Base-by-base conservation (phyloP, 2,888 invertebrate species). In the Zonitis immaculata region DNA sequence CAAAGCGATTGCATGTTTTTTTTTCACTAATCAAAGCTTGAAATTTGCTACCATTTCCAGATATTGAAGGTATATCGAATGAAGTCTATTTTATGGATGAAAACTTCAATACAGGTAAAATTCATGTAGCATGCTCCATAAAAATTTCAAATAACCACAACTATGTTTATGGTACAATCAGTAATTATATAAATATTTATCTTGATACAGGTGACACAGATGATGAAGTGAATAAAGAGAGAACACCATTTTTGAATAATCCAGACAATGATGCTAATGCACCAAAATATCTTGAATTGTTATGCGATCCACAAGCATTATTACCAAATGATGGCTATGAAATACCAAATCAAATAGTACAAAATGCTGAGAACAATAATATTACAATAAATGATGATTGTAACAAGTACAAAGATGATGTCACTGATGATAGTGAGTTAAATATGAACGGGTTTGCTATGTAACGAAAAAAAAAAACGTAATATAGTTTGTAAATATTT, bases 1-100 rank as follows among this genome's bases (percentile, higher is more conserved):
- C 2, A 35, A 12, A 12, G 55, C 55, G 59, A 52, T 54, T 54
- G 52, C 56, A 56, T 56, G 53, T 16, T 28, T 3, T 42, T 54
- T 42, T 47, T n/a, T n/a, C n/a, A 59, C 60, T 59, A 61, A 61
- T 62, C 9, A 28, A 59, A 47, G 53, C 56, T 60, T 53, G 59
- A 59, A 12, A 64, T 66, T n/a, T n/a, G 63, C 63, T 47, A 61
- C 65, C 61, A 61, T 64, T 70, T 77, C 56, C 79, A 82, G 82
- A 82, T 71, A 73, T 77, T 80, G 76, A 78, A 75, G 87, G 86
- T 73, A 83, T 88, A 76, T 85, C 86, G 82, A 88, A 88, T 80
- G 83, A 83, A 79, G 85, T 85, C 77, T 88, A 88, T 80, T 86
- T 87, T 78, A 82, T 84, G 71, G 88, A 87, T 79, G 83, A 86